Conservation (phyloP, 2,113 vertebrate genomes). For the Toxotes jaculatrix region DNA sequence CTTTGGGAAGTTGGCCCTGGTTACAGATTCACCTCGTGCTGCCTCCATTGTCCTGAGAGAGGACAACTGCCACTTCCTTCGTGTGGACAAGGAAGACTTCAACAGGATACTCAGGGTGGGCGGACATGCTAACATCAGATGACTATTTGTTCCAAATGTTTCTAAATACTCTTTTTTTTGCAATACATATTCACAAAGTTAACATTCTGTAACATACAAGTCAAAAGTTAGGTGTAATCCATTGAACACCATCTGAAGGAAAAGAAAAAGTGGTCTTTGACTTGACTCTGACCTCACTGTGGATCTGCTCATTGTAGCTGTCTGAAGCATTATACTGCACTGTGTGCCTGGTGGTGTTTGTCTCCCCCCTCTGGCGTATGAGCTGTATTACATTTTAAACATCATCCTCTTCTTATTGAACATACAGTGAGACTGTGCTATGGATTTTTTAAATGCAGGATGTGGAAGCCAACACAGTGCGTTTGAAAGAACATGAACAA, state of each 20-base stretch:
- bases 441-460: slow-evolving; percentile 81
- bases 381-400: slow-evolving; percentile 11
- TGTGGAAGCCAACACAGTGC: slow-evolving; percentile 98
- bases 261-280: not conserved
- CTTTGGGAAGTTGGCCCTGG: slow-evolving; percentile 97
- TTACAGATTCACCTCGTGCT: slow-evolving; percentile 95
- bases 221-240: too few species aligned
- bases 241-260: not conserved
- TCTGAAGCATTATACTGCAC: not conserved
- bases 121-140: not conserved
- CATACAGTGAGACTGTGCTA: not conserved
- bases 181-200: not conserved
- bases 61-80: slow-evolving; percentile 98
- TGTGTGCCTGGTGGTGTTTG: slow-evolving; percentile 27
- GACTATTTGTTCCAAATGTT: not conserved
- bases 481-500: slow-evolving; percentile 97
- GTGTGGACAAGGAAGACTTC: slow-evolving; percentile 99
- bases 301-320: not conserved
- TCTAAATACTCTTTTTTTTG: not conserved
- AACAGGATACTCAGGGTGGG: slow-evolving; percentile 97
- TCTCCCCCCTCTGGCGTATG: slow-evolving; percentile 59
- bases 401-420: not conserved
- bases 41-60: slow-evolving; percentile 97
- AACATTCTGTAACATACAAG: not conserved
- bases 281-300: too few species aligned